phyloP scores from a whole-genome alignment of 2,797 vertebrate species.

The Pantherophis vulpinus region DNA sequence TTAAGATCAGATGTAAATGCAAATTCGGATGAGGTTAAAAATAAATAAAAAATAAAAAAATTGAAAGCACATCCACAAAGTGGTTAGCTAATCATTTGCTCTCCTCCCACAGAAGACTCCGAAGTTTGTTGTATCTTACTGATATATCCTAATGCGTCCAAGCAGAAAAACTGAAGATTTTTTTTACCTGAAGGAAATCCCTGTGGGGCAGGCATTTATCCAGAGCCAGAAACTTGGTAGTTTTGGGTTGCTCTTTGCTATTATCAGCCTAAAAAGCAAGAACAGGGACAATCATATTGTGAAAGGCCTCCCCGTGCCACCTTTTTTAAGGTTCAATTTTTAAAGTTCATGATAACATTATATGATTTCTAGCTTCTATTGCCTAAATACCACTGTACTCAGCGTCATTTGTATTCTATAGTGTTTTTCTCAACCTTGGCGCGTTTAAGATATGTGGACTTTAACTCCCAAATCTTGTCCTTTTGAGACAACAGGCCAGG shows the following conservation, averaged over 20 bases:
- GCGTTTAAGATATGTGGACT: neutral
- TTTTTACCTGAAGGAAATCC: conserved; percentile 92
- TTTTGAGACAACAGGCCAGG: neutral
- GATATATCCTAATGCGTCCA: neutral
- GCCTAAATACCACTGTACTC: neutral
- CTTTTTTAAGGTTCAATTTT: neutral
- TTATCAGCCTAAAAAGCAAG: conserved; percentile 63
- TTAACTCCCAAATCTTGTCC: neutral
- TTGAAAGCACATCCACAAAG: neutral
- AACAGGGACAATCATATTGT: neutral
- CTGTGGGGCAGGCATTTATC: conserved; percentile 95
- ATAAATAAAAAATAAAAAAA: neutral
- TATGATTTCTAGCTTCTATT: neutral
- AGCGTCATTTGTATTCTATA: neutral
- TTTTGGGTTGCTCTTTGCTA: conserved; percentile 77
- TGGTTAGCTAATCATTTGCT: neutral
- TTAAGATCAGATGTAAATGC: neutral
- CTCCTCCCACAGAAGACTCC: neutral
- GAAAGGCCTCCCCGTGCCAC: neutral
- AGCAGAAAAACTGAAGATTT: neutral
- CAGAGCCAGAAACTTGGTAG: conserved; percentile 94
- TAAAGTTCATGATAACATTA: neutral
- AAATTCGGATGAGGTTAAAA: neutral
- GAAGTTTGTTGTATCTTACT: neutral
- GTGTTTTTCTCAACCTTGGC: neutral